Base-by-base conservation (phyloP, 2,797 vertebrate species). In the Hydrocynus forskahlii region DNA sequence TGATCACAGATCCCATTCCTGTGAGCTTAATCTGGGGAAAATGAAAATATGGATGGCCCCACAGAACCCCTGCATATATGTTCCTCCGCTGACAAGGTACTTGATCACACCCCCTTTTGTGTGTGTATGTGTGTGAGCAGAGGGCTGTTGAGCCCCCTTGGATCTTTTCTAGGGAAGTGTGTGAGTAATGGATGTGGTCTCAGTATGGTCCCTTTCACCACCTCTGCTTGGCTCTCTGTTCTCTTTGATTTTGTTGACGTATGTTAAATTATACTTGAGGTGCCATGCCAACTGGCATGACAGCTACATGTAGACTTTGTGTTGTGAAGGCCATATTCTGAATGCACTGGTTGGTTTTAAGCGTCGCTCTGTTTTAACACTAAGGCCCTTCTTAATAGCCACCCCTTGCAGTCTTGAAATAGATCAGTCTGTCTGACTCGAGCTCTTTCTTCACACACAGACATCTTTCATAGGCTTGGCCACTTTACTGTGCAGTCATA, bases 401-500 rank as follows among this genome's bases (percentile, higher is more conserved):
- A 68, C 57, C 25, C 68, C 35, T n/a, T 9, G 50, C 14, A 13
- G 54, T 62, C 29, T 50, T 8, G 40, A 75, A 84, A 78, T 45
- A 76, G 60, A 73, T 70, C 43, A 55, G 77, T n/a, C 76, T 75
- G 50, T 43, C 67, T 40, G 21, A 12, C 17, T 73, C 40, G 55
- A 67, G 43, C 59, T 64, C 70, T 73, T 62, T 72, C 48, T 62
- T 63, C 76, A 59, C 48, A 43, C 76, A 59, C 45, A 59, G 57
- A 9, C 19, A 23, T 57, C 45, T 78, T 75, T 55, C 74, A 63
- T 66, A 48, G 50, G 29, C 63, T 68, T 76, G 59, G 74, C 59
- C 48, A 25, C 70, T 82, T 66, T 45, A 82, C 70, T 74, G 84
- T 79, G 52, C 69, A 73, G 63, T 75, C 63, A 85, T 85, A 82